Conservation (phyloP, 53 echinoderm and acorn worm genomes). For the Echinarachnius parma region DNA sequence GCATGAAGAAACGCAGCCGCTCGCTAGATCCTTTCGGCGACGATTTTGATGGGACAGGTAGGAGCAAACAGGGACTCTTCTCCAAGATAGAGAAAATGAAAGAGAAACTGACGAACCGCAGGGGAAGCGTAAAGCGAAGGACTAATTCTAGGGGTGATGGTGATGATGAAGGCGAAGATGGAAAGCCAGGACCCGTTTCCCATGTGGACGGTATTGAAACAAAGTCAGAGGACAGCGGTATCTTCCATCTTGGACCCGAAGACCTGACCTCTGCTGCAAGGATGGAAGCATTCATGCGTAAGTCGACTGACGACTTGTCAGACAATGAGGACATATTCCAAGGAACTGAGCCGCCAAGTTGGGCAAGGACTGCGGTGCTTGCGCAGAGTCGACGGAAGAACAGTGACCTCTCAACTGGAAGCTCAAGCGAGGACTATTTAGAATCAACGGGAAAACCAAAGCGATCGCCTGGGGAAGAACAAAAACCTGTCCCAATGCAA, state of each 20-base stretch:
- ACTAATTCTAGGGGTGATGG: constrained; percentile 44
- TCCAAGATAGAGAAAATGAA: constrained; percentile 77
- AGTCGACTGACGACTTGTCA: constrained; percentile 72
- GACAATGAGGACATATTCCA: constrained; percentile 79
- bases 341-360: constrained; percentile 56
- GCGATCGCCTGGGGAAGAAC: constrained; percentile 21
- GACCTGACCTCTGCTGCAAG: constrained; percentile 47
- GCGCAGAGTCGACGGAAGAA: constrained; percentile 60
- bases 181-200: constrained; percentile 36
- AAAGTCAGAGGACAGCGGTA: constrained; percentile 91
- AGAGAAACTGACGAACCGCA: constrained; percentile 66
- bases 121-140: constrained; percentile 79
- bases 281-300: constrained; percentile 47
- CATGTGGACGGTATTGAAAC: constrained; percentile 78
- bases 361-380: constrained; percentile 50
- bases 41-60: constrained; percentile 58
- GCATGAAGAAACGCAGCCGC: constrained; percentile 77
- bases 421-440: constrained; percentile 81
- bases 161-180: constrained; percentile 44
- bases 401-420: constrained; percentile 89
- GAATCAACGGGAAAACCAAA: constrained; percentile 58
- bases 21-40: constrained; percentile 79
- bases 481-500: constrained; percentile 20
- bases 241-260: constrained; percentile 68
- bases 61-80: constrained; percentile 81